These are phyloP conservation scores for Drosophila pseudotakahashii DNA, from an alignment of 2,888 invertebrate species.

Conservation along the genomic window DNA sequence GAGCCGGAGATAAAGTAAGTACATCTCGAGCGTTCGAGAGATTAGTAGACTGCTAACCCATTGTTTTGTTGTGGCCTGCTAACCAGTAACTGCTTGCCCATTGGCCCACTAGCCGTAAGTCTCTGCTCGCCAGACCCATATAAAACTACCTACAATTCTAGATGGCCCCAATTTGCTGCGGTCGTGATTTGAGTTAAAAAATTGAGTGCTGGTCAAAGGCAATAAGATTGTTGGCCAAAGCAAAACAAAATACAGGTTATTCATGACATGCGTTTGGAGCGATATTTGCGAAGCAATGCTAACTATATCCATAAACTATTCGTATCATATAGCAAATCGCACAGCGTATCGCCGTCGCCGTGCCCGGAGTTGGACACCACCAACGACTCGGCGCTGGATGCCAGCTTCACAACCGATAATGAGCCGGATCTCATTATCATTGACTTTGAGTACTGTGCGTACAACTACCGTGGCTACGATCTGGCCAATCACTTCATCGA, in stretches of 20 bases:
- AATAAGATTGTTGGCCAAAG: slow-evolving; percentile 38
- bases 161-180: slow-evolving; percentile 64
- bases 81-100: slow-evolving; percentile 58
- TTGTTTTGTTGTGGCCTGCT: slow-evolving; percentile 48
- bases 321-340: slow-evolving; percentile 50
- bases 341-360: slow-evolving; percentile 44
- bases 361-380: slow-evolving; percentile 74
- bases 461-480: slow-evolving; percentile 96
- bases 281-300: slow-evolving; percentile 4
- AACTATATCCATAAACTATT: slow-evolving; percentile 2
- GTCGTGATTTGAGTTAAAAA: slow-evolving; percentile 65
- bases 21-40: neutral
- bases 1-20: slow-evolving; percentile 63
- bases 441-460: slow-evolving; percentile 98
- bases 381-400: slow-evolving; percentile 80
- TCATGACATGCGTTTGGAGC: slow-evolving; percentile 11
- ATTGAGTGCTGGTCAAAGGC: slow-evolving; percentile 46
- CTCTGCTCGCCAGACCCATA: slow-evolving; percentile 45
- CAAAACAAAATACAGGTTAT: slow-evolving; percentile 67
- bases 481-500: slow-evolving; percentile 97
- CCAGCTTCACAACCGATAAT: slow-evolving; percentile 67
- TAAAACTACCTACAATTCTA: slow-evolving; percentile 71
- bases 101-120: slow-evolving; percentile 40
- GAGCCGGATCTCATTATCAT: slow-evolving; percentile 90
- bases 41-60: slow-evolving; percentile 35